Conservation (phyloP, 2,888 invertebrate genomes). For the Cacoxenus indagator region DNA sequence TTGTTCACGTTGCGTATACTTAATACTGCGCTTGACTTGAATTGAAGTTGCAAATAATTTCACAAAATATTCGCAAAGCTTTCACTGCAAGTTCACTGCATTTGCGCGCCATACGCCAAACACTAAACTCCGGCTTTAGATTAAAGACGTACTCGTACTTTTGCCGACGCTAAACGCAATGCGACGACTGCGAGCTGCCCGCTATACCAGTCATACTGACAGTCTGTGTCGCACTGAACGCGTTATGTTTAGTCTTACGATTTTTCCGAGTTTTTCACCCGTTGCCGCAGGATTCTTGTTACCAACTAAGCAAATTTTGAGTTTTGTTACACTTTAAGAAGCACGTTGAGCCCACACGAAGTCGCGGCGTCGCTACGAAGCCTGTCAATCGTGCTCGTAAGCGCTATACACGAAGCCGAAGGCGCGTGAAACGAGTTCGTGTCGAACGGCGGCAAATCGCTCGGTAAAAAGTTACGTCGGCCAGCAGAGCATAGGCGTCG, state of each 20-base stretch:
- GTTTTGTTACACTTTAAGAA: conserved; percentile 66
- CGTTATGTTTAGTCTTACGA: neutral
- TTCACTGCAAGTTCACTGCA: neutral
- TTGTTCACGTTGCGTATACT: too few species aligned
- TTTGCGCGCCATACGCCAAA: neutral
- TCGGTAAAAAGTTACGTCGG: neutral
- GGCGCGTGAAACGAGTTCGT: conserved; percentile 26
- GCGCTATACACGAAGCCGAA: conserved; percentile 8
- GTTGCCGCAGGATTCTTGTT: conserved; percentile 63
- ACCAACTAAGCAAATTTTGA: conserved; percentile 64
- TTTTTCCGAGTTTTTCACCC: conserved; percentile 48
- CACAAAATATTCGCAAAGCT: neutral
- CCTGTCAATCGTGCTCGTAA: neutral
- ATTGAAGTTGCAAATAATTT: neutral
- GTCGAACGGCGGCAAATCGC: neutral
- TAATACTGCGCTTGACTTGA: too few species aligned
- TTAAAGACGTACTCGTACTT: neutral
- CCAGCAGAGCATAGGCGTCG: neutral
- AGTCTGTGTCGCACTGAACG: neutral
- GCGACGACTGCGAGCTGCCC: neutral
- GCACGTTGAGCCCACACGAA: conserved; percentile 38
- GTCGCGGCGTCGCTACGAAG: conserved; percentile 27
- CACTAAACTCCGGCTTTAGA: neutral
- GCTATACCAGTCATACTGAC: neutral
- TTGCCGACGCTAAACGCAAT: neutral